Evolutionary conservation across 2,113 vertebrate species (phyloP), one percentile per base, ranked within the genome.

Genomic region (Smithornis capensis): DNA sequence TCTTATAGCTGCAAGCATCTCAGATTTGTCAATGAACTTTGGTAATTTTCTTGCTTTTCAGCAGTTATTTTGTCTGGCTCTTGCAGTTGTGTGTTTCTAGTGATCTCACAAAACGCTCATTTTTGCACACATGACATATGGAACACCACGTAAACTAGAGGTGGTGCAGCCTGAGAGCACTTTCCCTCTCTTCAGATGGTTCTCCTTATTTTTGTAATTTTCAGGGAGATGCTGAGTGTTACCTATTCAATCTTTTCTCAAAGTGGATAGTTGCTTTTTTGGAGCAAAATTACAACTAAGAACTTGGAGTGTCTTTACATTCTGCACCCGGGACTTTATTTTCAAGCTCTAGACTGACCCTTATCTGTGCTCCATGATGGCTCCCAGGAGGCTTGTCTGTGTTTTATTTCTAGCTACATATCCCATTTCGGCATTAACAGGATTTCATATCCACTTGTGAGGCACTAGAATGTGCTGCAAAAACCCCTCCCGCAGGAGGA

Each of bases 131-230:
- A 1, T 33, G 12, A 2, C 4, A 4, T 12, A 42, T 90, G 35
- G 45, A 74, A 55, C 64, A 65, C 14, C 1, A 0, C 12, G 4
- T 3, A 0, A 64, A 52, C 4, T 27, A 18, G 15, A 16, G 7
- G n/a, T 49, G 67, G 33, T 25, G 21, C 62, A 79, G 45, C 21
- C 75, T 35, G 35, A 44, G 71, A 92, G 27, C 16, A 12, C 24
- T 53, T 35, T 35, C 37, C 5, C 12, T 31, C 6, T 23, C 60
- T 23, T 59, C 64, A 84, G 27, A 23, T 49, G 49, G 10, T 8
- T 40, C 31, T 52, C 7, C 47, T 76, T 65, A 10, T 42, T 64
- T 65, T 67, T 33, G 19, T 27, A 31, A 64, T 44, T 81, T 19
- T 68, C 1, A 1, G 15, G 12, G 65, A 83, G 12, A 44, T 28